These are phyloP conservation scores for Trachops cirrhosus DNA, from an alignment of 2,797 vertebrate species.

Conservation along the genomic window DNA sequence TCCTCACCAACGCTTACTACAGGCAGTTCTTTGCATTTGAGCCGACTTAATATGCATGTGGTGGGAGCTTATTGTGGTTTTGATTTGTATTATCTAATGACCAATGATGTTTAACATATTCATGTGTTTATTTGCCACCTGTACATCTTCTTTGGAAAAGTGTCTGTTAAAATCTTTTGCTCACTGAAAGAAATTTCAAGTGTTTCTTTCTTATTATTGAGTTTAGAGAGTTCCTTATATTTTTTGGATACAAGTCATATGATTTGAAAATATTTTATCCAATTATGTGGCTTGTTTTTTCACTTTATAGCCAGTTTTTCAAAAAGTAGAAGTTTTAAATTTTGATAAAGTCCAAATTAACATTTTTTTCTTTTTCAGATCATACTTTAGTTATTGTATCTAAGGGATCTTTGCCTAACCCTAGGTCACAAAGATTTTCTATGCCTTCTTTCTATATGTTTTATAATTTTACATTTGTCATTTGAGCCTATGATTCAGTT, in stretches of 20 bases:
- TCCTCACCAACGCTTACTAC: background rate
- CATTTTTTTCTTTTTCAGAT: background rate
- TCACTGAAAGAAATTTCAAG: background rate
- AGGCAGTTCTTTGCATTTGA: constrained; percentile 36
- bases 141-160: background rate
- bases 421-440: background rate
- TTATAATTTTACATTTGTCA: background rate
- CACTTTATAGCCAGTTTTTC: background rate
- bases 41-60: background rate
- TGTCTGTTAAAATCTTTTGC: background rate
- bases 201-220: background rate
- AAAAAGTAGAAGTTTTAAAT: background rate
- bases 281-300: background rate
- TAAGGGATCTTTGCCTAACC: background rate
- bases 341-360: background rate
- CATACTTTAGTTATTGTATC: background rate
- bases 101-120: background rate
- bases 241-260: background rate
- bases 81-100: background rate
- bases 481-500: too few species aligned
- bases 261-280: background rate
- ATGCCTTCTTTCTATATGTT: background rate
- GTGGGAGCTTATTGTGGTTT: background rate
- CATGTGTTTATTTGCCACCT: background rate
- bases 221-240: background rate